Percentiles rank a stretch among this genome's conserved stretches.
phyloP scores from a whole-genome alignment of 2,113 vertebrate species.

The Malurus cyaneus region DNA sequence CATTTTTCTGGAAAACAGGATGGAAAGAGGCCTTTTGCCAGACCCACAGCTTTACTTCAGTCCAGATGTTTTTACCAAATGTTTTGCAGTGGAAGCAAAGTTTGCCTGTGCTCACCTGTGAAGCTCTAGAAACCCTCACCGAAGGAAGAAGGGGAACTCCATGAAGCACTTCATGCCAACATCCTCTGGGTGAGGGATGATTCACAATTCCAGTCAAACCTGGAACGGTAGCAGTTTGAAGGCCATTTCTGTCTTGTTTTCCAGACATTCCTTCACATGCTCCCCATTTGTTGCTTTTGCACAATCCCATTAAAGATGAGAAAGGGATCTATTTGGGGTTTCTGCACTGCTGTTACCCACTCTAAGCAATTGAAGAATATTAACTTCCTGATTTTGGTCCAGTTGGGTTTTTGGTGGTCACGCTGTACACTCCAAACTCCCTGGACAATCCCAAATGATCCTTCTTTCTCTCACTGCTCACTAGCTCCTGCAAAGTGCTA shows the following conservation, averaged over 20 bases:
- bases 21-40: not conserved
- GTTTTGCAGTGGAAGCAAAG: not conserved
- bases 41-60: not conserved
- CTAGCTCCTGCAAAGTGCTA: not conserved
- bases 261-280: rapidly evolving
- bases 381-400: not conserved
- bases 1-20: not conserved
- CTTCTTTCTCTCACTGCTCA: not conserved
- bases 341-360: not conserved
- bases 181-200: not conserved
- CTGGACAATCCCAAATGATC: not conserved
- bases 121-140: not conserved
- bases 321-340: rapidly evolving
- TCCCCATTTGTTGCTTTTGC: not conserved
- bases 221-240: not conserved
- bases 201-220: not conserved
- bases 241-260: not conserved
- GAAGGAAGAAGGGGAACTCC: not conserved
- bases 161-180: not conserved
- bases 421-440: not conserved
- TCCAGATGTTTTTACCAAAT: not conserved
- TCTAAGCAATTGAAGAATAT: not conserved
- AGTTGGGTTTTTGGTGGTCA: not conserved
- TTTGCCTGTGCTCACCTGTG: not conserved
- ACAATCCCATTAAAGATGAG: not conserved